Base-by-base conservation (phyloP, 2,888 invertebrate species). In the Oligia fasciuncula region DNA sequence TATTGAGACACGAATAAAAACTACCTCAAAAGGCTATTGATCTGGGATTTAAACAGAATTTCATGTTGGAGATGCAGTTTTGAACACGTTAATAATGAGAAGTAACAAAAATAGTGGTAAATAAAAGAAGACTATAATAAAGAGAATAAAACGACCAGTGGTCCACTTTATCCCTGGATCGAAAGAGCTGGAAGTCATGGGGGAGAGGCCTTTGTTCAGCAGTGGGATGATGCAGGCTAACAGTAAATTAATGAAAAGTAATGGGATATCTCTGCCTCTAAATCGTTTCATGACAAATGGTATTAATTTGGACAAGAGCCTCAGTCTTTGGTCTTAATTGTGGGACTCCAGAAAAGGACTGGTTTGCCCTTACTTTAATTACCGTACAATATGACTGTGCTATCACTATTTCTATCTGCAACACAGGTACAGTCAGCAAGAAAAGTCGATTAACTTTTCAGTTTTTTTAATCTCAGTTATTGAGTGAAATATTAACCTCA, bases 1-100 rank as follows among this genome's bases (percentile, higher is more conserved):
- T 67, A 74, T 40, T 79, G 67, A 72, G 13, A 68, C 51, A 29
- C 57, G 43, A 51, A 66, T n/a, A 79, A 81, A 73, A 81, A 78
- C 67, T 46, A 46, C 19, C 60, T 74, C 51, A 2, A n/a, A 77
- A 65, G 49, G 83, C 35, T 76, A 66, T 76, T 77, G 63, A 76
- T 40, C 74, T 66, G 19, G 8, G 19, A 60, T 60, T 73, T 49
- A 51, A 51, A 66, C 0, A 4, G 23, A 49, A 23, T 57, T 57
- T 49, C 1, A 29, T 43, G 3, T 23, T 1, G 0, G 0, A 57
- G 11, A 57, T 35, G 29, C 1, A 43, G 8, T 66, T 57, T 73
- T 43, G 8, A 23, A 23, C 57, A 49, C 9, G 4, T n/a, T 23
- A 23, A 29, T 51, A 62, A 75, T n/a, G 5, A 19, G 19, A 5